Conservation (phyloP, 1,140 invertebrate species). For the Zaprionus kolodkinae region DNA sequence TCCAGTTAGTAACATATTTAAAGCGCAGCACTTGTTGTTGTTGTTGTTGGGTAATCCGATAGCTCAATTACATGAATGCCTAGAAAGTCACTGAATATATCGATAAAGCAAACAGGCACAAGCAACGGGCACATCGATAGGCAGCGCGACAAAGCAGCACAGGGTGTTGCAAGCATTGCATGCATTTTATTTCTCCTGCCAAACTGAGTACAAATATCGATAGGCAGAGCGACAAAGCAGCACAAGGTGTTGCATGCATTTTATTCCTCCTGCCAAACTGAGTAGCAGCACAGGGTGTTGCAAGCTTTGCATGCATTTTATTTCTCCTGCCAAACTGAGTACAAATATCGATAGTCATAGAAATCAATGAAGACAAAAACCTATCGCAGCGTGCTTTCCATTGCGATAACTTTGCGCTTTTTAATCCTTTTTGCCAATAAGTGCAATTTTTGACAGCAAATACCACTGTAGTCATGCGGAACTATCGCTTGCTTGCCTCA, state of each 20-base stretch:
- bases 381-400: background rate
- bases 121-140: background rate
- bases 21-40: background rate
- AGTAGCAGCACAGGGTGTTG: no score
- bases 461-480: background rate
- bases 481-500: conserved; percentile 7
- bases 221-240: background rate
- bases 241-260: background rate
- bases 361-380: background rate
- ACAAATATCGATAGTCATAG: background rate
- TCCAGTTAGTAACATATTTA: conserved; percentile 1
- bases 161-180: background rate
- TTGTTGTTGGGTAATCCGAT: background rate
- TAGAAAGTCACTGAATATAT: background rate
- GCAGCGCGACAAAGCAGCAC: background rate
- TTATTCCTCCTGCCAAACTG: no score
- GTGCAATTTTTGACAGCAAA: background rate
- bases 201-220: background rate
- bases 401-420: background rate
- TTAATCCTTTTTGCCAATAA: background rate
- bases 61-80: background rate
- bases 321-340: background rate
- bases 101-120: background rate
- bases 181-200: background rate
- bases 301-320: background rate